A percentile compares a stretch with the other conserved stretches of the same genome.
phyloP scores from a whole-genome alignment of 2,888 invertebrate species.

The Epinotia brunnichana region DNA sequence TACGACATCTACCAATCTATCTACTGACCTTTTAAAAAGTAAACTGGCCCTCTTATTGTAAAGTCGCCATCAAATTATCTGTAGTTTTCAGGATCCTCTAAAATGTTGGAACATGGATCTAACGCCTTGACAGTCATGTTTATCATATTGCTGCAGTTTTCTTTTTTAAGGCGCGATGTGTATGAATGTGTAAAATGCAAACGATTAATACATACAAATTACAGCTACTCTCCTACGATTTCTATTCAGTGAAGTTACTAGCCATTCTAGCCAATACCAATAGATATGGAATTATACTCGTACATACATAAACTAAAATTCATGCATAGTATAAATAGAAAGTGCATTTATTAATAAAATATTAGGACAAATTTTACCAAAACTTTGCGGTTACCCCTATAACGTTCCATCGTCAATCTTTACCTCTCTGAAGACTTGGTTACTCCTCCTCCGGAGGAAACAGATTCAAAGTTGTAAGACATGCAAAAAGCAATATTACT shows the following conservation, averaged over 20 bases:
- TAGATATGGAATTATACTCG: neutral
- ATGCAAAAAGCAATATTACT: constrained; percentile 85
- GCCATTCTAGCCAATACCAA: constrained; percentile 3
- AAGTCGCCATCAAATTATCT: no score
- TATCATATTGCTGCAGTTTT: no score
- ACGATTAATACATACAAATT: no score
- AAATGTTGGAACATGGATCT: no score
- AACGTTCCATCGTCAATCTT: constrained; percentile 49
- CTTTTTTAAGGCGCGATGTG: no score
- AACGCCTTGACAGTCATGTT: no score
- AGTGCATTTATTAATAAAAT: constrained; percentile 14
- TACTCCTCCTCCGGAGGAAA: constrained; percentile 86
- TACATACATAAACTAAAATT: constrained; percentile 10
- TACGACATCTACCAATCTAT: neutral
- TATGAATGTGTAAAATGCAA: no score
- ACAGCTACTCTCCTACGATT: neutral
- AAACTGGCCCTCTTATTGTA: neutral
- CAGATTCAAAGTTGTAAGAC: constrained; percentile 88
- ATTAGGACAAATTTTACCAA: constrained; percentile 19
- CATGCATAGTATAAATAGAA: constrained; percentile 7
- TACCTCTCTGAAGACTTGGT: constrained; percentile 85
- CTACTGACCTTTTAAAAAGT: neutral
- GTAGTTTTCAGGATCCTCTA: no score
- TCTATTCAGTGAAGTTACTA: neutral
- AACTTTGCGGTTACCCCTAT: constrained; percentile 15